Evolutionary conservation across 2,888 invertebrate genomes (phyloP).

Genomic region (Homarus gammarus): DNA sequence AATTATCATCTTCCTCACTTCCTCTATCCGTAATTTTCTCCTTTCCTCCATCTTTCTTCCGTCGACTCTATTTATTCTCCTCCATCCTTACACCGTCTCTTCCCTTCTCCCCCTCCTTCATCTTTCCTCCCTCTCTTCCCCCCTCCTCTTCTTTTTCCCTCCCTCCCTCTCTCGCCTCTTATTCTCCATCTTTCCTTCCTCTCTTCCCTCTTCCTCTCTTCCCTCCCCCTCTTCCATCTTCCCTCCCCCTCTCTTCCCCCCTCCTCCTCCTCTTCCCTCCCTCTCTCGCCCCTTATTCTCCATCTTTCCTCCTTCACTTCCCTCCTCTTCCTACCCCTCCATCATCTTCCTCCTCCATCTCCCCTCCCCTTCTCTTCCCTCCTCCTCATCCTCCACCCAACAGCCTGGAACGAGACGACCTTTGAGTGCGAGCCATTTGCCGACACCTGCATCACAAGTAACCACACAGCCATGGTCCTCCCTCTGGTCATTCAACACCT

Average conservation of each 20-base stretch:
- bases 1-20: too few species aligned
- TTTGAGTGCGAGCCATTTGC: constrained; percentile 84
- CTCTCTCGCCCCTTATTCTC: background rate
- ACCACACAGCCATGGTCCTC: constrained; percentile 94
- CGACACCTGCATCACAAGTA: constrained; percentile 76
- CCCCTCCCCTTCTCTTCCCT: background rate
- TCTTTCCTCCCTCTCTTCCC: too few species aligned
- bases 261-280: background rate
- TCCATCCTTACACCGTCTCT: too few species aligned
- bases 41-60: too few species aligned
- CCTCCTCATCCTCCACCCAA: constrained; percentile 76
- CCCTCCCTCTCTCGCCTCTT: background rate
- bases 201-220: background rate
- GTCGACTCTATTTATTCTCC: too few species aligned
- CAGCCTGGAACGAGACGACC: constrained; percentile 97
- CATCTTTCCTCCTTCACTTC: background rate
- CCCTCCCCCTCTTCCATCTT: background rate
- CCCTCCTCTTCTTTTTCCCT: background rate
- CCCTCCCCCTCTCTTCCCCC: background rate
- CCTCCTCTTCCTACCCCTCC: background rate
- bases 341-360: background rate
- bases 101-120: too few species aligned
- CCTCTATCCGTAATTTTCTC: too few species aligned
- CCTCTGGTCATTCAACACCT: constrained; percentile 96
- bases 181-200: background rate